phyloP scores from a whole-genome alignment of 2,113 vertebrate species.

The Tachysurus vachellii region DNA sequence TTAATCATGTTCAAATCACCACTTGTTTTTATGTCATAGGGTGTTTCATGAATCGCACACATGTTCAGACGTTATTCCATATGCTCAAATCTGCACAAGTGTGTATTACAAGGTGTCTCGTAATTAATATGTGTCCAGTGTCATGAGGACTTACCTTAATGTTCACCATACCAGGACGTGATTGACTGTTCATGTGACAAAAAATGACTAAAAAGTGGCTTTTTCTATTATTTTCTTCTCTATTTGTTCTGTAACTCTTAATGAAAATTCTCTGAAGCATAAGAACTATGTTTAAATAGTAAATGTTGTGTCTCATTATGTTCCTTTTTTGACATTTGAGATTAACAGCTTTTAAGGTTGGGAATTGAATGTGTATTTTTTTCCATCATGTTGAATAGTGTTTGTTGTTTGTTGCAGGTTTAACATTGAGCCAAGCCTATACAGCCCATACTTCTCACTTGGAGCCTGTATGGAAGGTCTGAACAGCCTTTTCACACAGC shows the following conservation, averaged over 20 bases:
- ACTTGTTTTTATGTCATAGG: neutral
- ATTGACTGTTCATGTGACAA: neutral
- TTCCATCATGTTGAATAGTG: neutral
- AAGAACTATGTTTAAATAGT: neutral
- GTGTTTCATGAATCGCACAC: neutral
- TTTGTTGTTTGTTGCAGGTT: constrained; percentile 75
- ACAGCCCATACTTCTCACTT: constrained; percentile 92
- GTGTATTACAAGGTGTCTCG: neutral
- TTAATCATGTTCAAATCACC: neutral
- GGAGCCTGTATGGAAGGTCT: constrained; percentile 96
- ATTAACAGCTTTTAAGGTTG: neutral
- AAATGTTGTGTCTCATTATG: neutral
- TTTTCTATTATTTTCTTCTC: neutral
- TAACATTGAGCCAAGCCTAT: constrained; percentile 92
- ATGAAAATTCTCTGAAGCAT: neutral
- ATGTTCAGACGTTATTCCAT: neutral
- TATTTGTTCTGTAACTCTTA: neutral
- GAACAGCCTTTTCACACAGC: constrained; percentile 83
- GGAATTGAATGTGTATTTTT: neutral
- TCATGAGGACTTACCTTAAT: neutral
- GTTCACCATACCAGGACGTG: neutral
- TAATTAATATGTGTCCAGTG: neutral
- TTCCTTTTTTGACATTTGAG: neutral
- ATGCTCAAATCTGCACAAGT: neutral
- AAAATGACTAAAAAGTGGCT: neutral